A percentile compares a stretch with the other conserved stretches of the same genome.
These are phyloP conservation scores for Sarcophaga rosellei DNA, from an alignment of 2,888 invertebrate genomes.

Conservation along the genomic window DNA sequence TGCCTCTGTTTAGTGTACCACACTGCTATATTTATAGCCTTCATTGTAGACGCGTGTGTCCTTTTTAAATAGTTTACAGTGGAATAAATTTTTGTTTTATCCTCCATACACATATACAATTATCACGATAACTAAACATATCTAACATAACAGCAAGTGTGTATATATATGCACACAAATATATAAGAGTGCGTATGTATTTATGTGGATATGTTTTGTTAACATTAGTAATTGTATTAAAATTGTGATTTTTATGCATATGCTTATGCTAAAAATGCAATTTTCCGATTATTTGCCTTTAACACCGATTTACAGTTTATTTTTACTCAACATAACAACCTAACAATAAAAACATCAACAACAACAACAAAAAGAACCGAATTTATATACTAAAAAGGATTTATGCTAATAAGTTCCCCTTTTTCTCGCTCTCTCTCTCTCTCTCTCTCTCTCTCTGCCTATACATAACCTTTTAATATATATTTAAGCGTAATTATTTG, in stretches of 20 bases:
- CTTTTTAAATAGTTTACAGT: neutral
- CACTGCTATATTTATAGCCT: neutral
- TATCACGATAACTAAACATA: neutral
- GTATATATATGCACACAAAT: neutral
- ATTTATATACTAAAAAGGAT: conserved; percentile 23
- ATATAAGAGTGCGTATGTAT: neutral
- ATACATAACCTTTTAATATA: neutral
- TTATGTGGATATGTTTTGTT: conserved; percentile 12
- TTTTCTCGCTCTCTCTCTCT: neutral
- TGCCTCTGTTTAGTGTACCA: neutral
- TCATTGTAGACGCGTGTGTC: neutral
- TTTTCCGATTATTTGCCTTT: conserved; percentile 63
- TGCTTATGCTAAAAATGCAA: conserved; percentile 58
- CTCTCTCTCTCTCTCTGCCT: neutral
- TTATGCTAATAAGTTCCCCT: conserved; percentile 58
- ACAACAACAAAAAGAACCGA: neutral
- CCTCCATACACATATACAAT: neutral
- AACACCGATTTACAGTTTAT: conserved; percentile 59
- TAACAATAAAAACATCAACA: conserved; percentile 31
- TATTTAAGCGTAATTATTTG: conserved; percentile 51
- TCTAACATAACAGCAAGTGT: no score
- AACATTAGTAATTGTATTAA: conserved; percentile 63
- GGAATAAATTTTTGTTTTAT: neutral
- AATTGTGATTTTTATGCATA: conserved; percentile 63
- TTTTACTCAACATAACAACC: conserved; percentile 8